Conservation (phyloP, 2,113 vertebrate species). For the Phodopus roborovskii region DNA sequence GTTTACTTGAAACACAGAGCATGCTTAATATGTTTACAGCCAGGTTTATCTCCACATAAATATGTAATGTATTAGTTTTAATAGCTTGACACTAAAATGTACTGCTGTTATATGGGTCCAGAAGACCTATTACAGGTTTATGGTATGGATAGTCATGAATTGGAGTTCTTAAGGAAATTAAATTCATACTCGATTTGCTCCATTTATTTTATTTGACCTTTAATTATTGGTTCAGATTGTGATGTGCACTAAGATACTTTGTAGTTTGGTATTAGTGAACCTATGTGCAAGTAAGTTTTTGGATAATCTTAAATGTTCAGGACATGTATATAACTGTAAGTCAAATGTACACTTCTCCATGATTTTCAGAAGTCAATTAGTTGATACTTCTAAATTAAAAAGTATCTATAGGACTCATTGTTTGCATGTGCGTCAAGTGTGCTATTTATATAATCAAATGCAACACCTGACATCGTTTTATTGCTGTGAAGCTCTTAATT, state of each 20-base stretch:
- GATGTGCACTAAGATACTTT: not conserved
- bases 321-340: slow-evolving; percentile 7
- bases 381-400: slow-evolving; percentile 59
- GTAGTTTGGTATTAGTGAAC: not conserved
- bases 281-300: slow-evolving; percentile 10
- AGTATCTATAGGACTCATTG: slow-evolving; percentile 69
- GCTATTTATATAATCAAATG: slow-evolving; percentile 22
- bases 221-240: slow-evolving; percentile 24
- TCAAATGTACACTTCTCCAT: slow-evolving; percentile 8
- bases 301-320: not conserved
- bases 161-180: slow-evolving; percentile 47
- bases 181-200: slow-evolving; percentile 4
- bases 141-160: slow-evolving; percentile 7
- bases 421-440: slow-evolving; percentile 71
- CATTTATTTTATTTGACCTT: slow-evolving; percentile 36
- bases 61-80: slow-evolving; percentile 23
- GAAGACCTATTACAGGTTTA: slow-evolving; percentile 28
- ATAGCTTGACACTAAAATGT: slow-evolving; percentile 58
- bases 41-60: not conserved
- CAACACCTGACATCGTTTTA: slow-evolving; percentile 51
- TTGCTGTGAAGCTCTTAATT: slow-evolving; percentile 53
- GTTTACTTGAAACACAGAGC: slow-evolving; percentile 18
- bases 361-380: not conserved
- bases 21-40: slow-evolving; percentile 1
- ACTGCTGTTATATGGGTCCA: not conserved